Evolutionary conservation across 2,888 invertebrate genomes (phyloP), one percentile per base, ranked within the genome.

Genomic region (Hirtodrosophila confusa): DNA sequence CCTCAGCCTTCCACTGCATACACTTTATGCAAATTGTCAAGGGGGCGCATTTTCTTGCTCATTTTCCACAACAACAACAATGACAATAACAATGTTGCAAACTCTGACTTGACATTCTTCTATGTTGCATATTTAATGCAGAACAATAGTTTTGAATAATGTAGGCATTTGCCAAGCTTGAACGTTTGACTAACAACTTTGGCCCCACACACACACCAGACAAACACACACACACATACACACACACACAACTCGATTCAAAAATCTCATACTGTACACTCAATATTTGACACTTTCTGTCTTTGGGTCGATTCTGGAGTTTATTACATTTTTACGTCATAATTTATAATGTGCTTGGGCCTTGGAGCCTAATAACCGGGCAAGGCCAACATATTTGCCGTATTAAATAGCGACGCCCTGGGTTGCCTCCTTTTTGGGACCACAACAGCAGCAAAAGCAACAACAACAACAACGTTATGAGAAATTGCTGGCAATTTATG

Each of bases 81-180:
- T 51, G 72, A 54, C 43, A 45, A 57, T 35, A 69, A 78, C 56
- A 57, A 55, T 54, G 56, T 62, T 69, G 65, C 62, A 72, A 74
- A 84, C 75, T 79, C 84, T 77, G 77, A 62, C 74, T 70, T 70
- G 68, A 72, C 69, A 76, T 74, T 75, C 47, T 47, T 8, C 50
- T 56, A 29, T 60, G 49, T 65, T 84, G 57, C 78, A 80, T 83
- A 71, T 83, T 79, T 82, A 73, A 83, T 80, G 80, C 54, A 10
- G 58, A 64, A 74, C 80, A 72, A 78, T 84, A 75, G 82, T 77
- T 82, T 66, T 80, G 78, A 82, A 84, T 80, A 84, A 82, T 82
- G 75, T 61, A 80, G 75, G 55, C 66, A 65, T 74, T 69, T 61
- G 51, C 69, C 71, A 49, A 41, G 50, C 56, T 56, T 58, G 39